These are phyloP conservation scores for Benthochromis sp. DNA, from an alignment of 2,113 vertebrate genomes.

Conservation along the genomic window DNA sequence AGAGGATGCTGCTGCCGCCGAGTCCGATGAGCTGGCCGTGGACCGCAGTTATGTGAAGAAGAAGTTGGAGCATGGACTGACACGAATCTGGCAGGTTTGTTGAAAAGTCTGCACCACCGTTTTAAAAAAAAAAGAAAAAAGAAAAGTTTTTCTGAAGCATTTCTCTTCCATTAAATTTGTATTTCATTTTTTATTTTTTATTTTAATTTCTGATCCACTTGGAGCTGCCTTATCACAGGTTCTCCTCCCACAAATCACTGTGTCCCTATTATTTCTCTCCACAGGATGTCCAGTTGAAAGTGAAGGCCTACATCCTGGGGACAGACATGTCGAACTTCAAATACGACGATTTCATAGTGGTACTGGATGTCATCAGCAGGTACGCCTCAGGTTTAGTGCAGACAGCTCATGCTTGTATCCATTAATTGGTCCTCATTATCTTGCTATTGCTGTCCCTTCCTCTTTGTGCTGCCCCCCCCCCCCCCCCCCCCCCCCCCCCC, in stretches of 20 bases:
- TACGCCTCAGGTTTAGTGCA: slow-evolving; percentile 39
- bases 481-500: rapidly evolving
- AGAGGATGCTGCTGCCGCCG: slow-evolving; percentile 48
- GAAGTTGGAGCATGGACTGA: slow-evolving; percentile 93
- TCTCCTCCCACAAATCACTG: neutral
- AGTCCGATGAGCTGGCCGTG: slow-evolving; percentile 81
- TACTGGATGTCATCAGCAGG: slow-evolving; percentile 97
- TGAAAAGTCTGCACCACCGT: neutral
- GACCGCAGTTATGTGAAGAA: slow-evolving; percentile 96
- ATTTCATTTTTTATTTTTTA: neutral
- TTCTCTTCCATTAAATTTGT: neutral
- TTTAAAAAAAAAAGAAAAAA: rapidly evolving
- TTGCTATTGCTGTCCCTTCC: neutral
- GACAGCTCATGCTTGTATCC: slow-evolving; percentile 9
- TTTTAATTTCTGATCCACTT: neutral
- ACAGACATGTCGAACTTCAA: slow-evolving; percentile 99
- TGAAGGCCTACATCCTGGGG: slow-evolving; percentile 94
- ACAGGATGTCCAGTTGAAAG: slow-evolving; percentile 97
- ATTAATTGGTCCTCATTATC: slow-evolving; percentile 33
- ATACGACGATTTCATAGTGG: slow-evolving; percentile 98
- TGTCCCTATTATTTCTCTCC: neutral
- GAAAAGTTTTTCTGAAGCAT: neutral
- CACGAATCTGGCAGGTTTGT: slow-evolving; percentile 96
- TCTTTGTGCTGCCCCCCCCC: too few relatives aligned
- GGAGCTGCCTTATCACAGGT: neutral